Conservation (phyloP, 2,113 vertebrate species). For the Suricata suricatta region DNA sequence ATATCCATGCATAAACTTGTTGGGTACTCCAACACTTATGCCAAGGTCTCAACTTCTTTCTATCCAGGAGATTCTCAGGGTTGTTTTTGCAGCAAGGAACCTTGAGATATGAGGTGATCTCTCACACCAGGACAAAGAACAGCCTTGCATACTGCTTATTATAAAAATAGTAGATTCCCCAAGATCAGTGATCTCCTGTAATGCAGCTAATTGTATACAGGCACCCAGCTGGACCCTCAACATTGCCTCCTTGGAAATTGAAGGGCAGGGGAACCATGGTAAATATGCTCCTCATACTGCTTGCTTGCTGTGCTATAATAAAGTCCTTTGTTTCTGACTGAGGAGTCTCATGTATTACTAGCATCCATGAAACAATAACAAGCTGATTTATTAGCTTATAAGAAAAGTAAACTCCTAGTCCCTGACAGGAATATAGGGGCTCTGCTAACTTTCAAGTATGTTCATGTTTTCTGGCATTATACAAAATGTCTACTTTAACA, state of each 20-base stretch:
- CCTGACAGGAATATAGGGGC: neutral
- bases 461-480: neutral
- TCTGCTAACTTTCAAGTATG: neutral
- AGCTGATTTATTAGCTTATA: neutral
- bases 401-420: neutral
- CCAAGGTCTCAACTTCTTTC: neutral
- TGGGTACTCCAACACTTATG: neutral
- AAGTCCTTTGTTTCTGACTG: neutral
- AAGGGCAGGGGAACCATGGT: neutral
- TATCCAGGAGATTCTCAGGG: neutral
- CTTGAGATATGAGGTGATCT: neutral
- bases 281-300: neutral
- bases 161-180: neutral
- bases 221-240: neutral
- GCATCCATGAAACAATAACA: neutral
- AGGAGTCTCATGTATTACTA: neutral
- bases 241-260: neutral
- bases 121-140: neutral
- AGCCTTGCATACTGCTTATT: neutral
- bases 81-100: neutral
- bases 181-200: neutral
- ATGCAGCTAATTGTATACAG: neutral
- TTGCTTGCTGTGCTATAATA: neutral
- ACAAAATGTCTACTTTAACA: neutral
- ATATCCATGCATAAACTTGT: neutral